These are phyloP conservation scores for Hesperia comma DNA, from an alignment of 2,888 invertebrate species.

Conservation along the genomic window DNA sequence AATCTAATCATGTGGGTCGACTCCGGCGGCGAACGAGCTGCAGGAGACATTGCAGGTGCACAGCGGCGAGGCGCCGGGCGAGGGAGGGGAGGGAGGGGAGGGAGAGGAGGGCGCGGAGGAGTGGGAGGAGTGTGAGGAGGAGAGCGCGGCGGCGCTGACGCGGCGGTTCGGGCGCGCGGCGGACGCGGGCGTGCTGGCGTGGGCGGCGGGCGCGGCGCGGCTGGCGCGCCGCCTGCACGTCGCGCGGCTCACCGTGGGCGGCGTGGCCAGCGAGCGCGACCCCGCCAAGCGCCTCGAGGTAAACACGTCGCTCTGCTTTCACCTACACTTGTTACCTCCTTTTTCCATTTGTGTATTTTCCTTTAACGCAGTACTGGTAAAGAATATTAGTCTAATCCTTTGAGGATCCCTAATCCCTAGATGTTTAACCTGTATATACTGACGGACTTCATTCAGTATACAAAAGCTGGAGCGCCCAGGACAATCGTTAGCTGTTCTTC, in stretches of 20 bases:
- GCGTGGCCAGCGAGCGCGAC: conserved; percentile 84
- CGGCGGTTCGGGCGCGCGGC: conserved; percentile 47
- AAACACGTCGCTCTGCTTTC: no score
- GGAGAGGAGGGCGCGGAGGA: conserved; percentile 35
- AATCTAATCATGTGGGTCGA: no score
- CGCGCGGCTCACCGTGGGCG: conserved; percentile 84
- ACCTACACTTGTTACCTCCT: no score
- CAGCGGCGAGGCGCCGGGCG: conserved; percentile 21
- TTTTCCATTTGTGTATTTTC: no score
- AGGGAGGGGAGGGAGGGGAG: conserved; percentile 23
- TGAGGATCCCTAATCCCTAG: no score
- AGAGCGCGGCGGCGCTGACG: conserved; percentile 42
- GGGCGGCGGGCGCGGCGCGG: conserved; percentile 56
- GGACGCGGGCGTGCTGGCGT: conserved; percentile 52
- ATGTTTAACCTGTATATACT: no score
- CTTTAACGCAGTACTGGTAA: no score
- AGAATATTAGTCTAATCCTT: no score
- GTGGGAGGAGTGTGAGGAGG: conserved; percentile 35
- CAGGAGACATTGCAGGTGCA: not conserved
- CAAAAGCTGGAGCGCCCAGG: no score
- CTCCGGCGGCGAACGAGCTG: not conserved
- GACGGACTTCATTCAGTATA: no score
- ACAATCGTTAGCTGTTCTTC: no score
- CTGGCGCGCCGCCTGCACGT: conserved; percentile 84
- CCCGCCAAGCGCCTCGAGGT: conserved; percentile 85